Conservation (phyloP, 2,113 vertebrate genomes). For the Narcine bancroftii region DNA sequence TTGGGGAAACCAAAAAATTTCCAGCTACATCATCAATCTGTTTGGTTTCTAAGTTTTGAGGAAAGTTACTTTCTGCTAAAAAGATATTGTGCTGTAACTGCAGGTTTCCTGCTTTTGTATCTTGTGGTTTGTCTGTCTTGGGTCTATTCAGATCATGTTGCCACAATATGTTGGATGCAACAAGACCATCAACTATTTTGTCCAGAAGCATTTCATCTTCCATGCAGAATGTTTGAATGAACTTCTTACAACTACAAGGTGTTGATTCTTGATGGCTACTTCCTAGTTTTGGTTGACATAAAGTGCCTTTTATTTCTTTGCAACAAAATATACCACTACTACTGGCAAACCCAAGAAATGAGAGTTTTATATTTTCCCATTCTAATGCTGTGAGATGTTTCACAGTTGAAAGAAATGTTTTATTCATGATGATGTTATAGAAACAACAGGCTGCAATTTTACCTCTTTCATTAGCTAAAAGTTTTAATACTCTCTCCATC, state of each 20-base stretch:
- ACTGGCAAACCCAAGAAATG: neutral
- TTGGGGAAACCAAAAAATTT: neutral
- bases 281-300: slow-evolving; percentile 33
- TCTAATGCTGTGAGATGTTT: neutral
- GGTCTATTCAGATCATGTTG: slow-evolving; percentile 41
- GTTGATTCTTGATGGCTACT: neutral
- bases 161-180: slow-evolving; percentile 48
- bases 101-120: neutral
- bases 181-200: slow-evolving; percentile 47
- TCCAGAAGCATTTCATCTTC: slow-evolving; percentile 48
- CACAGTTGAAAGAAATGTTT: slow-evolving; percentile 32
- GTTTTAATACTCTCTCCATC: slow-evolving; percentile 46
- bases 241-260: slow-evolving; percentile 26
- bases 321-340: neutral
- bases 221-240: slow-evolving; percentile 42
- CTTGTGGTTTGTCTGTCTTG: slow-evolving; percentile 10
- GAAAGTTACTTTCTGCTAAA: slow-evolving; percentile 22
- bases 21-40: neutral
- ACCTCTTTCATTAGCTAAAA: slow-evolving; percentile 49
- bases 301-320: neutral
- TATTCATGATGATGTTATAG: slow-evolving; percentile 44
- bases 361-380: slow-evolving; percentile 37
- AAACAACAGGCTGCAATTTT: slow-evolving; percentile 45
- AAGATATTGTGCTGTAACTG: neutral
- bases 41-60: slow-evolving; percentile 40